Evolutionary conservation across 2,113 vertebrate genomes (phyloP).

Genomic region (Pelodiscus sinensis): DNA sequence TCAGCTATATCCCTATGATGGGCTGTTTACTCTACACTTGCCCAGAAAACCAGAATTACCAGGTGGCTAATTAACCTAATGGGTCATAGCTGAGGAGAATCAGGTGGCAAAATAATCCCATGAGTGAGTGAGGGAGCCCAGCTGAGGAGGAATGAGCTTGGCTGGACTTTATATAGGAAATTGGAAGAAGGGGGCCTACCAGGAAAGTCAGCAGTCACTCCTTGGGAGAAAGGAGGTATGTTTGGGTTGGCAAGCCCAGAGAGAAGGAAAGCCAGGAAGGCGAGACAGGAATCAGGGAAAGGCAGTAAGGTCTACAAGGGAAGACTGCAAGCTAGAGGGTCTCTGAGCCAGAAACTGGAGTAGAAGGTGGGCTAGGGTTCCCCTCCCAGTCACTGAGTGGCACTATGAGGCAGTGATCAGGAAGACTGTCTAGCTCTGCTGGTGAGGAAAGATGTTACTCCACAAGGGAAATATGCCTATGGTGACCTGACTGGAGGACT

Average conservation of each 20-base stretch:
- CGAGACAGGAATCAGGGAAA: neutral
- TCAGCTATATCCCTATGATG: conserved; percentile 7
- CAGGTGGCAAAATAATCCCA: neutral
- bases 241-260: neutral
- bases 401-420: neutral
- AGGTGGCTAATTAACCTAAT: neutral
- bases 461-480: neutral
- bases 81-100: neutral
- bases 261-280: neutral
- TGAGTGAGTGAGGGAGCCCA: neutral
- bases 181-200: neutral
- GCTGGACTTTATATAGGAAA: neutral
- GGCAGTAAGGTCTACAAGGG: neutral
- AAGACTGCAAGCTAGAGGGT: neutral
- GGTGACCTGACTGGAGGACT: neutral
- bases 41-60: neutral
- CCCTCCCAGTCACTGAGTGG: neutral
- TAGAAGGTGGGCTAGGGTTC: neutral
- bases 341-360: neutral
- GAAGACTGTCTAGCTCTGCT: neutral
- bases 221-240: neutral
- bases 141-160: neutral
- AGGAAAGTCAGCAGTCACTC: neutral
- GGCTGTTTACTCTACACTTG: neutral
- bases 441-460: neutral